Evolutionary conservation across 2,888 invertebrate species (phyloP).

Genomic region (Epinotia bilunana): DNA sequence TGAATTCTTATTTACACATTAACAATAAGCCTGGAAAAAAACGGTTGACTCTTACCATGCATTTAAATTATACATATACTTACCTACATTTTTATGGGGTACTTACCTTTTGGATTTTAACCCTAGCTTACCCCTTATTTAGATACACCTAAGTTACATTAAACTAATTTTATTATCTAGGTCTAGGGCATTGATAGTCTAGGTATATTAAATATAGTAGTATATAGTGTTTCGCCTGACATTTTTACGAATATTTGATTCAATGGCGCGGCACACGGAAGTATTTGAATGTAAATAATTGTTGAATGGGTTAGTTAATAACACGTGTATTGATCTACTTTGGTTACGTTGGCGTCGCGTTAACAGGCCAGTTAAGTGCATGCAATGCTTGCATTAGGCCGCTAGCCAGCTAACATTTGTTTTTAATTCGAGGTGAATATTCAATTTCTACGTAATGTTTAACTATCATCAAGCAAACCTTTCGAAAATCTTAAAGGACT

Average conservation of each 20-base stretch:
- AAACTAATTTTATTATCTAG: no score
- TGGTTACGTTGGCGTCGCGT: constrained; percentile 38
- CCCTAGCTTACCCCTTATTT: no score
- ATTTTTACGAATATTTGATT: background rate
- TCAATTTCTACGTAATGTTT: constrained; percentile 10
- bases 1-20: background rate
- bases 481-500: background rate
- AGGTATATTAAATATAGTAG: background rate
- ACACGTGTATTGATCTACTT: constrained; percentile 33
- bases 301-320: constrained; percentile 34
- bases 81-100: no score
- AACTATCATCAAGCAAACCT: background rate
- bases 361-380: constrained; percentile 41
- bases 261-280: background rate
- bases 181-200: background rate
- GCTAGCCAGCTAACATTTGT: constrained; percentile 33
- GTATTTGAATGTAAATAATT: constrained; percentile 27
- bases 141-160: no score
- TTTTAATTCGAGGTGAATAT: constrained; percentile 38
- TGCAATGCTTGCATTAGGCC: constrained; percentile 44
- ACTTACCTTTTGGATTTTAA: no score
- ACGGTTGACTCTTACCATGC: background rate
- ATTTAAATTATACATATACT: background rate
- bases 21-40: background rate
- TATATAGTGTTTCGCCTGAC: background rate